A percentile compares a stretch with the other conserved stretches of the same genome.
Evolutionary conservation across 2,797 vertebrate genomes (phyloP).

Genomic region (Limnodromus scolopaceus): DNA sequence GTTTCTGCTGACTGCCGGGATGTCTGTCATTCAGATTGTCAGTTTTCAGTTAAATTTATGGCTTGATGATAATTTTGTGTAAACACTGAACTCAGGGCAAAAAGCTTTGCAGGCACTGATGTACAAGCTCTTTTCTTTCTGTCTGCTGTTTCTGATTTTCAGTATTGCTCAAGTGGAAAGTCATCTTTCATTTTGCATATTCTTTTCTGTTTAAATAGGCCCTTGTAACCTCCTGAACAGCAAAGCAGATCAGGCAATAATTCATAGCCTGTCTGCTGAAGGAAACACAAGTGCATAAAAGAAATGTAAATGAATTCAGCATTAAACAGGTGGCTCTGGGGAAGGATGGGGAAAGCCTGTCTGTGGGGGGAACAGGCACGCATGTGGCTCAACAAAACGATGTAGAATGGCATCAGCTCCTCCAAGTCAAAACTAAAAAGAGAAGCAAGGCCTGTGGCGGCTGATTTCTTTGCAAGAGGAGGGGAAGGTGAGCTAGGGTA

Average conservation of each 20-base stretch:
- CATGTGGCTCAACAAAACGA: accelerated
- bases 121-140: neutral
- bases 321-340: neutral
- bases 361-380: accelerated
- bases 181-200: neutral
- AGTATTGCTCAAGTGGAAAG: neutral
- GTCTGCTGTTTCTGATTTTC: neutral
- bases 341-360: neutral
- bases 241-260: neutral
- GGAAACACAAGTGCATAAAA: neutral
- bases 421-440: neutral
- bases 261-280: neutral
- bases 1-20: neutral
- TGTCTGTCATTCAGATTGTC: neutral
- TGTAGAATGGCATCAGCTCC: neutral
- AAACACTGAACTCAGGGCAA: neutral
- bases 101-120: neutral
- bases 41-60: neutral
- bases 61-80: neutral
- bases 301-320: neutral
- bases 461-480: neutral
- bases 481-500: neutral
- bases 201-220: neutral
- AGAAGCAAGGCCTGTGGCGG: neutral
- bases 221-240: neutral